These are phyloP conservation scores for Leptinotarsa texana DNA, from an alignment of 1,140 invertebrate genomes.

Conservation along the genomic window DNA sequence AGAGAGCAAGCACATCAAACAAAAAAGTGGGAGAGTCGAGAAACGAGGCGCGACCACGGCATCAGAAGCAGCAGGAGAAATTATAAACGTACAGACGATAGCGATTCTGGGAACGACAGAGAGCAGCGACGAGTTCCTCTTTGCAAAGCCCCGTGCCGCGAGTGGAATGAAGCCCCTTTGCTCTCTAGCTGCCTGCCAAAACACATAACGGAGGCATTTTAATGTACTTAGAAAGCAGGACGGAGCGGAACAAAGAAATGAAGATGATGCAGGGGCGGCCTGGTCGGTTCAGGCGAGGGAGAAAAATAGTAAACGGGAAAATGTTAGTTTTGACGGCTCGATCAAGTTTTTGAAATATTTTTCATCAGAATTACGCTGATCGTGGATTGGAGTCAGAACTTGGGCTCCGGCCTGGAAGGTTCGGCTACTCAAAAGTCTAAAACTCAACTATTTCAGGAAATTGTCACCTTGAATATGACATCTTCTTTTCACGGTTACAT, in stretches of 20 bases:
- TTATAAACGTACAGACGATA: neutral
- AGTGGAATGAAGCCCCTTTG: slow-evolving; percentile 14
- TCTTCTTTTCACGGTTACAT: too few relatives aligned
- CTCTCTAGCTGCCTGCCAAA: slow-evolving; percentile 10
- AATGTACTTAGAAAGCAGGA: slow-evolving; percentile 24
- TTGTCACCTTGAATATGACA: too few relatives aligned
- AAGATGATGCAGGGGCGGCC: slow-evolving; percentile 8
- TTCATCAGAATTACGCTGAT: too few relatives aligned
- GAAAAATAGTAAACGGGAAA: too few relatives aligned
- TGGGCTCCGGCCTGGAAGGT: too few relatives aligned
- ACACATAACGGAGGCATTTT: slow-evolving; percentile 21
- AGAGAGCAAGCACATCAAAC: slow-evolving; percentile 5
- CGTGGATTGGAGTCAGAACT: too few relatives aligned
- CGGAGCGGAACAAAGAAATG: slow-evolving; percentile 11
- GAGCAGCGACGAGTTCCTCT: slow-evolving; percentile 8
- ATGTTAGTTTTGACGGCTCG: too few relatives aligned
- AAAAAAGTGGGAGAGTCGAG: neutral
- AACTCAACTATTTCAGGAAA: too few relatives aligned
- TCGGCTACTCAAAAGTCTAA: too few relatives aligned
- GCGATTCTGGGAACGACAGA: slow-evolving; percentile 1
- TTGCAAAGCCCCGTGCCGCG: slow-evolving; percentile 9
- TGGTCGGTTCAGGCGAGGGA: neutral
- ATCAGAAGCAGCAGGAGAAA: slow-evolving; percentile 2
- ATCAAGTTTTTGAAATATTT: too few relatives aligned
- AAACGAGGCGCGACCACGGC: slow-evolving; percentile 4